A percentile compares a stretch with the other conserved stretches of the same genome.
phyloP scores from a whole-genome alignment of 2,888 invertebrate genomes.

The Boloria euphrosyne region DNA sequence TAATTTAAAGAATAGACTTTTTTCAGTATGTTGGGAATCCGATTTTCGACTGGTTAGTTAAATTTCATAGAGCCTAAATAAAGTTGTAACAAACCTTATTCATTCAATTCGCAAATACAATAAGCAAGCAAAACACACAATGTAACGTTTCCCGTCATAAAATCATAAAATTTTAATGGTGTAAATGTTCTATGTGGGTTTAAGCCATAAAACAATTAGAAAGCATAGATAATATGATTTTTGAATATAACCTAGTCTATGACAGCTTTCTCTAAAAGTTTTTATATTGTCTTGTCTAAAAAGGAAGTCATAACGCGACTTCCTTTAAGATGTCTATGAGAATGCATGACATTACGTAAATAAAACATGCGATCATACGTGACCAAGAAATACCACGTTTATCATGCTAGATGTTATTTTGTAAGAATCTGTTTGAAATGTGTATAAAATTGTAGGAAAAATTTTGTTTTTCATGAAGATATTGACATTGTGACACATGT shows the following conservation, averaged over 20 bases:
- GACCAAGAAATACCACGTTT: conserved; percentile 21
- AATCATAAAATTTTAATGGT: not conserved
- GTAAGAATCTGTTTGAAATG: conserved; percentile 1
- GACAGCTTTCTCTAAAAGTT: conserved; percentile 15
- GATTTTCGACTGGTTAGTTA: no score
- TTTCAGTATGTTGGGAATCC: no score
- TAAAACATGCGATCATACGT: conserved; percentile 30
- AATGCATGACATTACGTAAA: conserved; percentile 20
- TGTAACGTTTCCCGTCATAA: conserved; percentile 1
- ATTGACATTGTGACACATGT: not conserved
- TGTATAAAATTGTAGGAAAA: not conserved
- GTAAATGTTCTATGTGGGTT: conserved; percentile 4
- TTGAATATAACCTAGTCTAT: not conserved
- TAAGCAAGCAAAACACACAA: not conserved
- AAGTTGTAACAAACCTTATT: no score
- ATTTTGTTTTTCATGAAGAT: not conserved
- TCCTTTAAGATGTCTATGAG: conserved; percentile 18
- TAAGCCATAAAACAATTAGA: conserved; percentile 8
- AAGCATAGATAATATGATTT: conserved; percentile 10
- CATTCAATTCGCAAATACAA: no score
- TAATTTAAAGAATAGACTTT: no score
- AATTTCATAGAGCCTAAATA: no score
- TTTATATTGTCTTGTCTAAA: conserved; percentile 9
- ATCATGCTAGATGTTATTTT: conserved; percentile 11
- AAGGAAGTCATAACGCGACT: conserved; percentile 14